Base-by-base conservation (phyloP, 2,113 vertebrate species). In the Chaetodon auriga region DNA sequence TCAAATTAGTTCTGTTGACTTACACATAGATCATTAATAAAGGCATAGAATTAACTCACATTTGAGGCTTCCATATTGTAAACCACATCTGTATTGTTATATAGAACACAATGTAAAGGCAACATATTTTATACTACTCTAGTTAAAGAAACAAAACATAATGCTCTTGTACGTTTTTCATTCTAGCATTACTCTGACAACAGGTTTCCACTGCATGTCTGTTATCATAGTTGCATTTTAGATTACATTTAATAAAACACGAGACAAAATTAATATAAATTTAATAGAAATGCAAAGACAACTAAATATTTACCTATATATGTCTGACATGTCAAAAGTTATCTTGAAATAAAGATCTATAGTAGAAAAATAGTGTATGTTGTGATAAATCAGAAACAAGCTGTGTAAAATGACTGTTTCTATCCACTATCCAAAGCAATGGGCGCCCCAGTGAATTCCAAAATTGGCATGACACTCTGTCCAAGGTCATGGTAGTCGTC, bases 401-500 rank as follows among this genome's bases (percentile, higher is more conserved):
- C 7, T 23, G 45, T 82, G 38, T 25, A 38, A 23, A 14, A 70
- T 70, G 46, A 83, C 14, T 2, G 30, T 64, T 83, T 82, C 14
- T 30, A 85, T 68, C 48, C 53, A 54, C 57, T 51, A 64, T 35
- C 4, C 53, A 68, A 79, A 83, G 85, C 85, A 86, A 78, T 89
- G 89, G 91, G 81, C 83, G 94, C 92, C 92, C 93, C 90, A 92
- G 87, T 89, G 94, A 97, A 96, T 94, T 96, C 97, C 96, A 96
- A 97, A 98, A 96, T 95, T 96, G 96, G 96, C 95, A 96, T 96
- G 95, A 96, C 95, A 94, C 94, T 94, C 90, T 90, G 87, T 92
- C 94, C 97, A 97, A 97, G 96, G 97, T 97, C 96, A 96, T 92
- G 93, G 92, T 93, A 95, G 94, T 93, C 90, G 95, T 92, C 97